A percentile compares a stretch with the other conserved stretches of the same genome.
phyloP scores from a whole-genome alignment of 2,113 vertebrate genomes.

The Turnix velox region DNA sequence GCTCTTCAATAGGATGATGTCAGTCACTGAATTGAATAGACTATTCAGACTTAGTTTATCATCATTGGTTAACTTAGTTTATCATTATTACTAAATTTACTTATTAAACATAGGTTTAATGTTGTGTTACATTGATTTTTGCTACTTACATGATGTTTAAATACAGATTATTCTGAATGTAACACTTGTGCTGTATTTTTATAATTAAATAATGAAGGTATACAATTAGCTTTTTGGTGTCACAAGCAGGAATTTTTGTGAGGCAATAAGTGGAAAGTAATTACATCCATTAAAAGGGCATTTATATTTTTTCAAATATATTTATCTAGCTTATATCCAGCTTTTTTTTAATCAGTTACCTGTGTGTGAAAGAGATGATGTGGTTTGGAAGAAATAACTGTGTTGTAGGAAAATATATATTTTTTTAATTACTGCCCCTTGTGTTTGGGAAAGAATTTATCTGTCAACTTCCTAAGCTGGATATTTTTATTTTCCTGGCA shows the following conservation, averaged over 20 bases:
- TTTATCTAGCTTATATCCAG: neutral
- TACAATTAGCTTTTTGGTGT: neutral
- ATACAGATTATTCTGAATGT: neutral
- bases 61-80: slow-evolving; percentile 11
- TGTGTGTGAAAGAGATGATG: neutral
- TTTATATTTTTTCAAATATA: neutral
- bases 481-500: neutral
- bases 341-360: neutral
- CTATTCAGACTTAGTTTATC: slow-evolving; percentile 22
- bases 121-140: neutral
- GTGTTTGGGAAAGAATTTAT: neutral
- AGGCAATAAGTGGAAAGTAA: neutral
- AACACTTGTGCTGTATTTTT: neutral
- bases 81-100: slow-evolving; percentile 7
- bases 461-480: neutral
- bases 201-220: neutral
- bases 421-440: neutral
- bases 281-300: neutral
- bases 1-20: slow-evolving; percentile 20
- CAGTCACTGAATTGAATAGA: neutral
- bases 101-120: neutral
- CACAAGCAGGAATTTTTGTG: neutral
- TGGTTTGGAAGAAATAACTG: neutral
- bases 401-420: neutral
- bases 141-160: neutral